phyloP scores from a whole-genome alignment of 2,888 invertebrate species.

The Neoitamus cyanurus region DNA sequence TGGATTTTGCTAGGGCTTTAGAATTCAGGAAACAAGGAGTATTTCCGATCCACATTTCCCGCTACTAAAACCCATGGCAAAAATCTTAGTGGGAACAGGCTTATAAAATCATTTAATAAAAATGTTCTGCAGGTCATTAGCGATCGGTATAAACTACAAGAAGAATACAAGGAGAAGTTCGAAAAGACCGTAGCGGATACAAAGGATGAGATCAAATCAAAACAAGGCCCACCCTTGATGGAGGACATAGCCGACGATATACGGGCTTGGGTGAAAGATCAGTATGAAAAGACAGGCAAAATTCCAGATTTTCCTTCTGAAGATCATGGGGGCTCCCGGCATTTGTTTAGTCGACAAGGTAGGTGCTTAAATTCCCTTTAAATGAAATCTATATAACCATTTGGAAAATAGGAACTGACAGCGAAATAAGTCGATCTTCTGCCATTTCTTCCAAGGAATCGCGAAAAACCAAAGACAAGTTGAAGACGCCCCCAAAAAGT shows the following conservation, averaged over 20 bases:
- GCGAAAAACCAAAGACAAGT: slow-evolving; percentile 80
- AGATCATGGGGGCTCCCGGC: slow-evolving; percentile 88
- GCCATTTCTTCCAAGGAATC: slow-evolving; percentile 82
- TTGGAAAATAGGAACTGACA: slow-evolving; percentile 73
- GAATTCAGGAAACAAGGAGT: too few relatives aligned
- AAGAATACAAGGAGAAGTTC: slow-evolving; percentile 75
- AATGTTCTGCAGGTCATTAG: slow-evolving; percentile 66
- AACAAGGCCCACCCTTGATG: slow-evolving; percentile 80
- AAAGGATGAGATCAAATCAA: slow-evolving; percentile 74
- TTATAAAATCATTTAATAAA: not conserved
- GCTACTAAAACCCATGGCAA: too few relatives aligned
- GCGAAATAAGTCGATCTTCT: slow-evolving; percentile 83
- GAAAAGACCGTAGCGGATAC: slow-evolving; percentile 74
- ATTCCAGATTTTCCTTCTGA: slow-evolving; percentile 93
- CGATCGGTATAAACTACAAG: slow-evolving; percentile 75
- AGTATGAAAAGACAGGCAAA: slow-evolving; percentile 82
- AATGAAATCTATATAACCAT: not conserved
- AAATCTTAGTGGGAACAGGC: too few relatives aligned
- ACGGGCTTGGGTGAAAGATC: slow-evolving; percentile 86
- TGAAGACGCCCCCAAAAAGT: slow-evolving; percentile 69
- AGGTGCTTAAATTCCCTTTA: not conserved
- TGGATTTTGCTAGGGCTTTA: too few relatives aligned
- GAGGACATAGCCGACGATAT: slow-evolving; percentile 91
- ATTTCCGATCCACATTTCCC: too few relatives aligned
- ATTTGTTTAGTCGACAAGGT: slow-evolving; percentile 85